phyloP scores from a whole-genome alignment of 2,113 vertebrate genomes.

The Trematomus loennbergii region DNA sequence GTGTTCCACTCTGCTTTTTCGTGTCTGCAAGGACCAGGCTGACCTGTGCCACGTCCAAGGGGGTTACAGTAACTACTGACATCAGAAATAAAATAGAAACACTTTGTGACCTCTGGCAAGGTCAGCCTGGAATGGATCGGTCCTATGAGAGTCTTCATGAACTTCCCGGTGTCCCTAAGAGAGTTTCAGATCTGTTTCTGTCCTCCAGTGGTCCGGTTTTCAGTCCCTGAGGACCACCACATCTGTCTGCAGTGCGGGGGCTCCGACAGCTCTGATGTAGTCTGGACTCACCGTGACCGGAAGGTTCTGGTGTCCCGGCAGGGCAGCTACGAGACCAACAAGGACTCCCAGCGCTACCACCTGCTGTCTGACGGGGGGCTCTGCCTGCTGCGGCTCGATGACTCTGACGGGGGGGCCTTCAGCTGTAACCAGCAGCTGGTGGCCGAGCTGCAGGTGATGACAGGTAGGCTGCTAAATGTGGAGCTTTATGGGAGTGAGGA shows the following conservation, averaged over 20 bases:
- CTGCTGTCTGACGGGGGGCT: constrained; percentile 54
- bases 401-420: constrained; percentile 52
- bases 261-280: not conserved
- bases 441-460: constrained; percentile 73
- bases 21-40: too few species aligned
- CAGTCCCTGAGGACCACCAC: constrained; percentile 65
- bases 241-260: constrained; percentile 60
- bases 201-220: constrained; percentile 51
- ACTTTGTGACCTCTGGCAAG: too few species aligned
- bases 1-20: too few species aligned
- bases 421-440: constrained; percentile 63
- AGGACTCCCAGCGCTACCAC: constrained; percentile 34
- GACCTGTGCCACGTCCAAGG: too few species aligned
- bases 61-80: too few species aligned
- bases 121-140: too few species aligned
- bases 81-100: too few species aligned
- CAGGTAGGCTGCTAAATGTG: constrained; percentile 49
- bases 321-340: constrained; percentile 6
- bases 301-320: constrained; percentile 37
- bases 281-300: constrained; percentile 66
- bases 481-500: not conserved
- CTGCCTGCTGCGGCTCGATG: constrained; percentile 52
- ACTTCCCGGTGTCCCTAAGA: too few species aligned
- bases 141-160: too few species aligned
- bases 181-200: not conserved